Conservation (phyloP, 1,140 invertebrate species). For the Diprion similis region DNA sequence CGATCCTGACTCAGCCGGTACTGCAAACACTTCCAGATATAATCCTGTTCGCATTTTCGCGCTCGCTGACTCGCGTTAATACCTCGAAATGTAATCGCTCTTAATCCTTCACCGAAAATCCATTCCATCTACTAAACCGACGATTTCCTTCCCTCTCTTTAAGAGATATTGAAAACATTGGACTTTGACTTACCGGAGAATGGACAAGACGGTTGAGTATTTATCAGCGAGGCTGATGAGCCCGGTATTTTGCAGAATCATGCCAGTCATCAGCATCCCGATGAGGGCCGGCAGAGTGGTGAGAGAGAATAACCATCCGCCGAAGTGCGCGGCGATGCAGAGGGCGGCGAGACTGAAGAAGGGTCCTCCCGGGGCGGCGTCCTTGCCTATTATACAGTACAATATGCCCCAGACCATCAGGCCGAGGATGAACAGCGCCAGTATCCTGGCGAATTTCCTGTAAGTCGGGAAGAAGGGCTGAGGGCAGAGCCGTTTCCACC, state of each 20-base stretch:
- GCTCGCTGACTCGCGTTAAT: too few species aligned
- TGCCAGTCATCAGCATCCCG: constrained; percentile 85
- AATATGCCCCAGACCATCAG: constrained; percentile 79
- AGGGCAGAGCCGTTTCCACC: constrained; percentile 78
- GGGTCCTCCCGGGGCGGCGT: constrained; percentile 79
- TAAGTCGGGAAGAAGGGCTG: constrained; percentile 83
- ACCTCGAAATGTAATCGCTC: too few species aligned
- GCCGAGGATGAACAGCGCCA: constrained; percentile 74
- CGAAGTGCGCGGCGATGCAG: constrained; percentile 79
- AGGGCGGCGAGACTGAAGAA: constrained; percentile 80
- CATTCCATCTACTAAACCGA: too few species aligned
- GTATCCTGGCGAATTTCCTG: constrained; percentile 75
- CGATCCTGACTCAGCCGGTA: too few species aligned
- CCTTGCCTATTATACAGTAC: constrained; percentile 75
- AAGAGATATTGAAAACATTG: too few species aligned
- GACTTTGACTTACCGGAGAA: constrained; percentile 67
- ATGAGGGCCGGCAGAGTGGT: constrained; percentile 85
- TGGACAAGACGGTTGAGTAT: constrained; percentile 68
- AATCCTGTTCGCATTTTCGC: too few species aligned
- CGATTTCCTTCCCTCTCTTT: too few species aligned
- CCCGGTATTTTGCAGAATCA: constrained; percentile 81
- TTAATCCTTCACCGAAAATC: too few species aligned
- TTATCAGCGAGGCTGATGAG: constrained; percentile 72
- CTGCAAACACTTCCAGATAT: too few species aligned
- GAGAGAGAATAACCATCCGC: constrained; percentile 77